phyloP scores from a whole-genome alignment of 2,888 invertebrate species.

The Hirudinaria manillensis region DNA sequence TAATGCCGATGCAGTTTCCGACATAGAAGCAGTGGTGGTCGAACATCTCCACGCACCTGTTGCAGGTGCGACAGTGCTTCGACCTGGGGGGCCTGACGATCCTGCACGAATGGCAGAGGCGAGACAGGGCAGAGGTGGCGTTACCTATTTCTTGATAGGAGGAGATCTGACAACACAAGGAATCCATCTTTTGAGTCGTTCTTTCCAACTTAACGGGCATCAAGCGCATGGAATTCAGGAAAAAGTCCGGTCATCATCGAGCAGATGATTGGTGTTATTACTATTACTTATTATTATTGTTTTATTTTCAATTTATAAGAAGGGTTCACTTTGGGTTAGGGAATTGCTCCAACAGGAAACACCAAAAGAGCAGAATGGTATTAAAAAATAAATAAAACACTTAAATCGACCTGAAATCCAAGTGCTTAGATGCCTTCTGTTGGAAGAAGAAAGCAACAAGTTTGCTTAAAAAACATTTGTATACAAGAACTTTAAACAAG shows the following conservation, averaged over 20 bases:
- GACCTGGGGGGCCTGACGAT: constrained; percentile 75
- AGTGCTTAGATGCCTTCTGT: neutral
- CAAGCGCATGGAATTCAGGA: no score
- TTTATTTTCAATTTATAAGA: no score
- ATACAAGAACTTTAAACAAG: no score
- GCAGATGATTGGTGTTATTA: no score
- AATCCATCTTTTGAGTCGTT: neutral
- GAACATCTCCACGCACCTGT: constrained; percentile 79
- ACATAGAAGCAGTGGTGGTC: constrained; percentile 94
- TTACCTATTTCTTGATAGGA: constrained; percentile 89
- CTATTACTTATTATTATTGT: no score
- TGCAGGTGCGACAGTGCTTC: constrained; percentile 85
- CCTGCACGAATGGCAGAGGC: constrained; percentile 83
- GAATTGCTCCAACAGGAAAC: no score
- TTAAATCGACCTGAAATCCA: constrained; percentile 1
- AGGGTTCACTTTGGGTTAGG: no score
- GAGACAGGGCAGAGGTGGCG: constrained; percentile 60
- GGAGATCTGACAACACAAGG: constrained; percentile 65
- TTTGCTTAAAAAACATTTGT: neutral
- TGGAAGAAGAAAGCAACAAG: neutral
- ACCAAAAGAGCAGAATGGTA: no score
- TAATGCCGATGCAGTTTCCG: constrained; percentile 84
- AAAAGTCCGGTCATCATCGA: no score
- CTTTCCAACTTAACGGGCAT: no score
- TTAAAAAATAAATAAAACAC: neutral